Percentiles rank a stretch among this genome's conserved stretches.
phyloP scores from a whole-genome alignment of 2,113 vertebrate genomes.

The Limnothrissa miodon region DNA sequence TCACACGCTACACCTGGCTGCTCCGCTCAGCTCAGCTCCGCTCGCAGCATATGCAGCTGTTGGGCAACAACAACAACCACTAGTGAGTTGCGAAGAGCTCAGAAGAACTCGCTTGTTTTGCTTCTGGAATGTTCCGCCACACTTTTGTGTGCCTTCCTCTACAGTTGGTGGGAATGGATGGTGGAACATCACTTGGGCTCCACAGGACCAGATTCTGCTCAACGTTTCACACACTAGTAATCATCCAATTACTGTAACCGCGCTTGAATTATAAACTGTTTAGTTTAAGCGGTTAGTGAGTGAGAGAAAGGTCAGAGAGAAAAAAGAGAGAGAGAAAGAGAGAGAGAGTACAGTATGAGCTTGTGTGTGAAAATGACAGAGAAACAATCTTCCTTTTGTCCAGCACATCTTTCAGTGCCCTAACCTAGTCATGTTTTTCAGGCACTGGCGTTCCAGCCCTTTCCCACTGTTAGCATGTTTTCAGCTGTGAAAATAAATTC shows the following conservation, averaged over 20 bases:
- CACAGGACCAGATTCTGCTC: neutral
- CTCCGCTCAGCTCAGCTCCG: neutral
- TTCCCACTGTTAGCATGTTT: neutral
- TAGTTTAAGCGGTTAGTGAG: too few relatives aligned
- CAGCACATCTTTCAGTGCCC: neutral
- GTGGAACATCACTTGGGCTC: neutral
- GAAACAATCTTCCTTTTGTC: constrained; percentile 24
- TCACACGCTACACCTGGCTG: neutral
- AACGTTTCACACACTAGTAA: neutral
- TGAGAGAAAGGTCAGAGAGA: neutral
- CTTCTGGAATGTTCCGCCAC: neutral
- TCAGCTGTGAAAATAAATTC: constrained; percentile 26
- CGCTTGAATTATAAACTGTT: neutral
- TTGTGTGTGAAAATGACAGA: neutral
- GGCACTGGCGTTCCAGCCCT: neutral
- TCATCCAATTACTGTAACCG: neutral
- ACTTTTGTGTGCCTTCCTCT: neutral
- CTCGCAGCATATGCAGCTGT: neutral
- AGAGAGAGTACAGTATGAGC: neutral
- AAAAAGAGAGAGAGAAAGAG: neutral
- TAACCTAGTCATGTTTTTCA: neutral
- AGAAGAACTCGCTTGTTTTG: neutral
- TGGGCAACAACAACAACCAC: constrained; percentile 9
- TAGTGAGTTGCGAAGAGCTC: neutral
- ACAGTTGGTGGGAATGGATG: neutral